Conservation (phyloP, 2,888 invertebrate genomes). For the Drosophila sordidapex region DNA sequence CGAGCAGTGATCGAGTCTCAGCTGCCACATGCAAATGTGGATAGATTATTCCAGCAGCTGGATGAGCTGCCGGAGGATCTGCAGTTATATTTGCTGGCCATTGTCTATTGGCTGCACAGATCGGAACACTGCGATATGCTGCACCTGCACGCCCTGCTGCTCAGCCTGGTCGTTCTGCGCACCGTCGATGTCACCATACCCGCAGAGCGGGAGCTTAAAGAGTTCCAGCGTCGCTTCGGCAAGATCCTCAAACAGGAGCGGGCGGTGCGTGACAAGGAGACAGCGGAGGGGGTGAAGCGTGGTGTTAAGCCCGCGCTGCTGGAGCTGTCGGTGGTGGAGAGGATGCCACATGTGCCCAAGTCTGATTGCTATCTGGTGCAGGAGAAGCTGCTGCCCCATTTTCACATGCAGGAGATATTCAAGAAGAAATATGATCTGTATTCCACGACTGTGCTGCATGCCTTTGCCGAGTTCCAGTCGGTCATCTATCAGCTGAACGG, state of each 20-base stretch:
- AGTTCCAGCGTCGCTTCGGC: constrained; percentile 80
- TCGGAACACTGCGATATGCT: constrained; percentile 77
- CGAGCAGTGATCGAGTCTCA: constrained; percentile 67
- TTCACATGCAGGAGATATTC: constrained; percentile 83
- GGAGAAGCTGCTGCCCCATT: constrained; percentile 80
- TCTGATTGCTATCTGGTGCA: constrained; percentile 82
- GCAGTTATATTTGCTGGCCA: constrained; percentile 80
- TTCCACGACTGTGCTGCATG: constrained; percentile 81
- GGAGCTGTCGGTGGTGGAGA: constrained; percentile 66
- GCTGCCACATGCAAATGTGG: constrained; percentile 54
- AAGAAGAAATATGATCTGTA: constrained; percentile 83
- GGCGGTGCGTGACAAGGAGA: constrained; percentile 70
- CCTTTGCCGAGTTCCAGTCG: constrained; percentile 84
- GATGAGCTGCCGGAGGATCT: constrained; percentile 75
- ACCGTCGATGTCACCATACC: constrained; percentile 82
- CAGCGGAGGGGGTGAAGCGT: constrained; percentile 62
- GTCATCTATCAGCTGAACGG: constrained; percentile 82
- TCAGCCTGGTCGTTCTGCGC: constrained; percentile 80
- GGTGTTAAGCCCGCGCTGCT: constrained; percentile 60
- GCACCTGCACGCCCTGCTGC: constrained; percentile 80
- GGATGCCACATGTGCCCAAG: constrained; percentile 78
- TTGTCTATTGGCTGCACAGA: constrained; percentile 83
- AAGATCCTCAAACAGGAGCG: constrained; percentile 79
- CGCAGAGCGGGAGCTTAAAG: constrained; percentile 78
- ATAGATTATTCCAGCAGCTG: constrained; percentile 71